Conservation (phyloP, 2,797 vertebrate genomes). For the Austrolebias charrua region DNA sequence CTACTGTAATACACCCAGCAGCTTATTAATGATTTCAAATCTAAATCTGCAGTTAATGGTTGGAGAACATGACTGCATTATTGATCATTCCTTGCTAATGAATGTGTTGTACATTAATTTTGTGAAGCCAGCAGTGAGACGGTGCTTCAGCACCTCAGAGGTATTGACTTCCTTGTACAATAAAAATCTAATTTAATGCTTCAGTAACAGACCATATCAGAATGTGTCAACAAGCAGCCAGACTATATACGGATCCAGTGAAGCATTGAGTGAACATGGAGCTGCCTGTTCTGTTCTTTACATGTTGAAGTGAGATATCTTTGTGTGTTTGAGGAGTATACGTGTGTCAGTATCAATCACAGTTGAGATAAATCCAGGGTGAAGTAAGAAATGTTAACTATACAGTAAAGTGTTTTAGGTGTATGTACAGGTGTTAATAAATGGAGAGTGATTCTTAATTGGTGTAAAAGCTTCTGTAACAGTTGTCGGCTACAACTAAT, state of each 20-base stretch:
- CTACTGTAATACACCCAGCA: background rate
- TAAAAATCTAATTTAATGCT: constrained; percentile 27
- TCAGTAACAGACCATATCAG: constrained; percentile 3
- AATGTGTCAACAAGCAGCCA: constrained; percentile 12
- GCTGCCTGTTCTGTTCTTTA: background rate
- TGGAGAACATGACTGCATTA: background rate
- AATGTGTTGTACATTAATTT: too few relatives aligned
- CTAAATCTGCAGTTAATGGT: constrained; percentile 4
- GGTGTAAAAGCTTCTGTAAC: too few relatives aligned
- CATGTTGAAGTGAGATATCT: background rate
- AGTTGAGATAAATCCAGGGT: constrained; percentile 18
- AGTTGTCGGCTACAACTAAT: too few relatives aligned
- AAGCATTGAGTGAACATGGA: constrained; percentile 2
- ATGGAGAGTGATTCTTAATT: too few relatives aligned
- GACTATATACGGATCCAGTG: constrained; percentile 7
- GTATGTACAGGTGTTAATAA: too few relatives aligned
- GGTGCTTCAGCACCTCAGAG: background rate
- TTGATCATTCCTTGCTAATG: background rate
- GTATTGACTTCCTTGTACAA: constrained; percentile 10
- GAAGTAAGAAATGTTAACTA: constrained; percentile 19
- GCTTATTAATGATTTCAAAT: background rate
- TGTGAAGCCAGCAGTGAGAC: background rate
- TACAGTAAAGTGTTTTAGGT: constrained; percentile 9
- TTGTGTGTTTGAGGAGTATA: constrained; percentile 4
- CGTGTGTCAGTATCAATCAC: constrained; percentile 34